Percentiles rank a stretch among this genome's conserved stretches.
phyloP scores from a whole-genome alignment of 1,140 invertebrate genomes.

The Sycophila sp. region DNA sequence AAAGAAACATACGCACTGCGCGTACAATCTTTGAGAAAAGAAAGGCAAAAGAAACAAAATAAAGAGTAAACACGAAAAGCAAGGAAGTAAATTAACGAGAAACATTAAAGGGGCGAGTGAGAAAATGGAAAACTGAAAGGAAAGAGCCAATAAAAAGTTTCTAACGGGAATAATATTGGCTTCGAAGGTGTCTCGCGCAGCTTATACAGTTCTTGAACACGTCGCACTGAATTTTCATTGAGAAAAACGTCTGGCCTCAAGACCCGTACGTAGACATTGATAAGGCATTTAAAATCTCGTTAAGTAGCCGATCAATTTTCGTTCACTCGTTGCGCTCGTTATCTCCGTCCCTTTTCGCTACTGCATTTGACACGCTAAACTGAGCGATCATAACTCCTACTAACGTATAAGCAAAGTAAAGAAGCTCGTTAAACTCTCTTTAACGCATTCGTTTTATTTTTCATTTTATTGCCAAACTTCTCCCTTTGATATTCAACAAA shows the following conservation, averaged over 20 bases:
- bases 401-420: too few species aligned
- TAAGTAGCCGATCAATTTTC: neutral
- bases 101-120: neutral
- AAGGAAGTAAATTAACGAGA: conserved; percentile 6
- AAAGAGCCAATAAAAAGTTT: conserved; percentile 44
- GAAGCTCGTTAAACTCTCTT: too few species aligned
- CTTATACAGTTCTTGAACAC: neutral
- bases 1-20: neutral
- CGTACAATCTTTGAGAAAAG: neutral
- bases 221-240: neutral
- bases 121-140: conserved; percentile 3
- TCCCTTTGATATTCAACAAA: too few species aligned
- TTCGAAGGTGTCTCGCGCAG: conserved; percentile 1
- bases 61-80: neutral
- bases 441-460: too few species aligned
- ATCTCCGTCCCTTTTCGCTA: too few species aligned
- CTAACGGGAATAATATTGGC: conserved; percentile 36
- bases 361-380: too few species aligned
- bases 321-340: too few species aligned
- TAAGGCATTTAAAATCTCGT: neutral
- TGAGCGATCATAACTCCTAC: too few species aligned
- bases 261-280: neutral
- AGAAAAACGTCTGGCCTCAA: too few species aligned
- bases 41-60: neutral
- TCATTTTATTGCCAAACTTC: too few species aligned